phyloP scores from a whole-genome alignment of 2,113 vertebrate genomes.

The Capreolus pygargus region DNA sequence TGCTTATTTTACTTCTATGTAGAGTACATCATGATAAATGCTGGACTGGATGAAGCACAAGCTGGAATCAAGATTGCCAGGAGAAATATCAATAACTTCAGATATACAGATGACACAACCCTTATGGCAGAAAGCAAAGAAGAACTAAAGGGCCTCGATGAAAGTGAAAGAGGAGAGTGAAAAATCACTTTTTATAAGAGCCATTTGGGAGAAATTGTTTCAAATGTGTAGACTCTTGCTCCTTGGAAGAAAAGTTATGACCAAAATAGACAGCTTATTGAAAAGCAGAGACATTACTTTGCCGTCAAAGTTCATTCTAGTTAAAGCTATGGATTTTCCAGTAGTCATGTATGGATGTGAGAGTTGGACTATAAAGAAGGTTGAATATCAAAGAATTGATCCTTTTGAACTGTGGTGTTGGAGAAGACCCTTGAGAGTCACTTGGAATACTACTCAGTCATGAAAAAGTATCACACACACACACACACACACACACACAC shows the following conservation, averaged over 20 bases:
- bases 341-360: background rate
- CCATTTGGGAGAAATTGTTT: background rate
- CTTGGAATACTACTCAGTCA: background rate
- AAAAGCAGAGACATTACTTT: background rate
- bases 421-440: background rate
- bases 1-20: background rate
- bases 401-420: background rate
- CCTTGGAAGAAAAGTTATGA: background rate
- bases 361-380: background rate
- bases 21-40: background rate
- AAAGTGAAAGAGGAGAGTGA: background rate
- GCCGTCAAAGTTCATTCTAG: background rate
- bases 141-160: background rate
- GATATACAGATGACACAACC: background rate
- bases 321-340: background rate
- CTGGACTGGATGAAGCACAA: background rate
- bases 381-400: background rate
- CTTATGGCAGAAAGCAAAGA: background rate
- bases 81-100: background rate
- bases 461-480: background rate
- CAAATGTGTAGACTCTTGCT: background rate
- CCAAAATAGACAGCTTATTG: background rate
- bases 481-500: too few relatives aligned
- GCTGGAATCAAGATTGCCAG: background rate
- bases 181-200: background rate